These are phyloP conservation scores for Gambusia holbrooki DNA, from an alignment of 2,113 vertebrate species.

Conservation along the genomic window DNA sequence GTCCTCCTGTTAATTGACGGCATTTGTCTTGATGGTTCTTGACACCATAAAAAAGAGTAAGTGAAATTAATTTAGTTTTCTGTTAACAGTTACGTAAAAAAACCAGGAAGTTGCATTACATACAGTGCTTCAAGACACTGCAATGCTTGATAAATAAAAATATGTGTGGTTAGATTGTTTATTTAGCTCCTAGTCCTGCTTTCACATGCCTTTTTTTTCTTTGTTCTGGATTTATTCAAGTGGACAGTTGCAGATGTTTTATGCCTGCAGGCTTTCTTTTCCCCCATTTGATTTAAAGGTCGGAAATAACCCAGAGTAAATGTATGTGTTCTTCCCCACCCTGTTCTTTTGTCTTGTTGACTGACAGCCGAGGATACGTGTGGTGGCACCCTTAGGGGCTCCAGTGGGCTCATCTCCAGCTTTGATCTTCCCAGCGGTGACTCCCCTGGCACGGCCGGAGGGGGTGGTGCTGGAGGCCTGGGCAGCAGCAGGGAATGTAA, in stretches of 20 bases:
- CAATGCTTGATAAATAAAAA: slow-evolving; percentile 23
- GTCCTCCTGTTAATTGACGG: background rate
- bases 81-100: slow-evolving; percentile 1
- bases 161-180: slow-evolving; percentile 3
- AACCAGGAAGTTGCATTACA: slow-evolving; percentile 1
- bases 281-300: slow-evolving; percentile 37
- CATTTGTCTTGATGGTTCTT: slow-evolving; percentile 17
- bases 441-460: slow-evolving; percentile 65
- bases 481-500: slow-evolving; percentile 90
- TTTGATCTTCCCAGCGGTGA: slow-evolving; percentile 91
- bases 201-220: background rate
- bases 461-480: slow-evolving; percentile 57
- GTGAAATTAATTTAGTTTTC: background rate
- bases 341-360: slow-evolving; percentile 36
- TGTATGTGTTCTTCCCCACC: slow-evolving; percentile 29
- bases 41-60: slow-evolving; percentile 8
- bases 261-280: slow-evolving; percentile 30
- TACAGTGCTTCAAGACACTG: background rate
- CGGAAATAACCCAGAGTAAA: slow-evolving; percentile 49
- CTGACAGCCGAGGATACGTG: slow-evolving; percentile 92
- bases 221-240: slow-evolving; percentile 37
- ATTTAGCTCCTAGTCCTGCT: background rate
- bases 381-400: slow-evolving; percentile 90
- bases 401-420: slow-evolving; percentile 94
- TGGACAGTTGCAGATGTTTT: slow-evolving; percentile 44